phyloP scores from a whole-genome alignment of 2,797 vertebrate species.

The Cuniculus paca region DNA sequence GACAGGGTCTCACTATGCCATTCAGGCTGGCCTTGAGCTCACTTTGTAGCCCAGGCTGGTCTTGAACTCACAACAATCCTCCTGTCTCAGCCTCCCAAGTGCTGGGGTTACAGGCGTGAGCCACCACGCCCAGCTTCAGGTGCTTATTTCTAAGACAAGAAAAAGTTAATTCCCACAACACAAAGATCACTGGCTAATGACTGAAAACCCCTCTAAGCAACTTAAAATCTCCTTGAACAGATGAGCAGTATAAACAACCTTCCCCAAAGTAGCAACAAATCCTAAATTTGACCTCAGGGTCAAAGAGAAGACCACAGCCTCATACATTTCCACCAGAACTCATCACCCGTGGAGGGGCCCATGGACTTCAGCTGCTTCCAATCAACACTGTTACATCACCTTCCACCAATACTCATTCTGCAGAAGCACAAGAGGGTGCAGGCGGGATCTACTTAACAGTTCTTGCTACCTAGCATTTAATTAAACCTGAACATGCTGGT shows the following conservation, averaged over 20 bases:
- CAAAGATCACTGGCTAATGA: not conserved
- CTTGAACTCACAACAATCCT: too few species aligned
- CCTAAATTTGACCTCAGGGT: not conserved
- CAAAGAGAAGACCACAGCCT: not conserved
- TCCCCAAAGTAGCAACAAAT: not conserved
- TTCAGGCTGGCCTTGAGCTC: too few species aligned
- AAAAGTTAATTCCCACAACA: not conserved
- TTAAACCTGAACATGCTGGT: slow-evolving; percentile 76
- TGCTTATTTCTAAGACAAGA: not conserved
- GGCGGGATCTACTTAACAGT: slow-evolving; percentile 75
- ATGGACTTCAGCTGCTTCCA: not conserved
- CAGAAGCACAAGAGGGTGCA: slow-evolving; percentile 20
- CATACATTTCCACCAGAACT: not conserved
- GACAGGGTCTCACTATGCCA: too few species aligned
- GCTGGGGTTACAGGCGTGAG: too few species aligned
- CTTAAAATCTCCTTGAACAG: not conserved
- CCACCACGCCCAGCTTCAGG: too few species aligned
- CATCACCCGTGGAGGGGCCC: not conserved
- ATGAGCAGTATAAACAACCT: not conserved
- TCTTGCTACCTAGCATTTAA: slow-evolving; percentile 72
- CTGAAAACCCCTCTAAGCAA: not conserved
- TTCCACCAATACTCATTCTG: not conserved
- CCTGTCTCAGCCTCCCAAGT: too few species aligned
- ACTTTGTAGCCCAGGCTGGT: too few species aligned
- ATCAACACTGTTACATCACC: not conserved